Base-by-base conservation (phyloP, 2,888 invertebrate species). In the Oligia latruncula region DNA sequence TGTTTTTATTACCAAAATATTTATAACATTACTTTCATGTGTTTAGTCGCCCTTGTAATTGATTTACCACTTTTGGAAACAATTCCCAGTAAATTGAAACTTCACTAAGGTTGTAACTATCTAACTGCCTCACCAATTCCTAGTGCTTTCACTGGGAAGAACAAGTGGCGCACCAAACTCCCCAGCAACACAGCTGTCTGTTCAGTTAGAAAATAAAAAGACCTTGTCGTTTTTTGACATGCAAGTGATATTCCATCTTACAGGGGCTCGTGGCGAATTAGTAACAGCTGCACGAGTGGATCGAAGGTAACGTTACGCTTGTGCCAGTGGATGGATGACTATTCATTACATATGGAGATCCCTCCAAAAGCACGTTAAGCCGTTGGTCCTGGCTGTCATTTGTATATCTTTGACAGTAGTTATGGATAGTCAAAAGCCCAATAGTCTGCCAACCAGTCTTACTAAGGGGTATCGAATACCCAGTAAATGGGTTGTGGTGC, bases 1-100 rank as follows among this genome's bases (percentile, higher is more conserved):
- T 43, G 49, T 3, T 79, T 79, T 78, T 77, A 74, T 79, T 46
- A 68, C 68, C n/a, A 62, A 74, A 55, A 74, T 87, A 71, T 87
- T 84, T 66, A 70, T 29, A 71, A 43, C n/a, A 77, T 78, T 20
- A 62, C 62, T 80, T 73, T 60, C 62, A 52, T 65, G 29, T 65
- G 2, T 82, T 35, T 23, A 17, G 40, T 40, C 17, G 11, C 1
- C 40, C 71, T 65, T n/a, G 71, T 71, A n/a, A 71, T n/a, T 17
- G 17, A 6, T 40, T 40, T 40, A 17, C 17, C 66, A 66, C 17
- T 64, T 71, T 71, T 29, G 20, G 6, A 3, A 68, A 46, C 11
- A 17, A 49, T 49, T 46, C 20, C 29, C 17, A 11, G 46, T 29
- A 46, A n/a, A 64, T 17, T 17, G n/a, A 49, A 49, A 29, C 29